A percentile compares a stretch with the other conserved stretches of the same genome.
Evolutionary conservation across 2,888 invertebrate species (phyloP).

Genomic region (Rhagonycha fulva): DNA sequence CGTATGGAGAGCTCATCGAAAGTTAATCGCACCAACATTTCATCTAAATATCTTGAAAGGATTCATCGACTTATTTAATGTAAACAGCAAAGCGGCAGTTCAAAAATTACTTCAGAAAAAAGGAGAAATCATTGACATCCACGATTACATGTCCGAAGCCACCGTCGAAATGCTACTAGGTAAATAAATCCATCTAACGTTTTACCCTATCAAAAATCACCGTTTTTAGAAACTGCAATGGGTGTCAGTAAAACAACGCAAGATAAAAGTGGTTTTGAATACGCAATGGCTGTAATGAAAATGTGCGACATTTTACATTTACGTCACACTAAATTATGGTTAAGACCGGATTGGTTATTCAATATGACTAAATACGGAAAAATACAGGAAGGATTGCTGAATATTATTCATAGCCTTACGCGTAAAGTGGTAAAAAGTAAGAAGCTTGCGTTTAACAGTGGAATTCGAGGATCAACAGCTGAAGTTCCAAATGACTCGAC

Average conservation of each 20-base stretch:
- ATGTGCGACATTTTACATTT: slow-evolving; percentile 86
- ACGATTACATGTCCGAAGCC: slow-evolving; percentile 84
- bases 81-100: slow-evolving; percentile 76
- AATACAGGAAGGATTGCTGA: slow-evolving; percentile 73
- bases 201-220: neutral
- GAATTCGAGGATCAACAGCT: slow-evolving; percentile 54
- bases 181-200: slow-evolving; percentile 52
- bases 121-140: slow-evolving; percentile 76
- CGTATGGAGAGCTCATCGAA: slow-evolving; percentile 85
- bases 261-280: slow-evolving; percentile 80
- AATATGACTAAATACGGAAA: slow-evolving; percentile 76
- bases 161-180: slow-evolving; percentile 79
- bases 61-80: slow-evolving; percentile 84
- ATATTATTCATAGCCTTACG: slow-evolving; percentile 79
- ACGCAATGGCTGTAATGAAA: slow-evolving; percentile 88
- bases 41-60: slow-evolving; percentile 85
- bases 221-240: slow-evolving; percentile 78
- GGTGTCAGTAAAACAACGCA: slow-evolving; percentile 84
- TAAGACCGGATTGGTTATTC: slow-evolving; percentile 78
- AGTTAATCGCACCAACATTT: slow-evolving; percentile 86
- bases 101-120: slow-evolving; percentile 72
- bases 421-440: slow-evolving; percentile 71
- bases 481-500: slow-evolving; percentile 49
- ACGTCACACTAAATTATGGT: slow-evolving; percentile 79
- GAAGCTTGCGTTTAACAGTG: slow-evolving; percentile 62